Evolutionary conservation across 2,888 invertebrate species (phyloP), one percentile per base, ranked within the genome.

Genomic region (Leucoptera coffeella): DNA sequence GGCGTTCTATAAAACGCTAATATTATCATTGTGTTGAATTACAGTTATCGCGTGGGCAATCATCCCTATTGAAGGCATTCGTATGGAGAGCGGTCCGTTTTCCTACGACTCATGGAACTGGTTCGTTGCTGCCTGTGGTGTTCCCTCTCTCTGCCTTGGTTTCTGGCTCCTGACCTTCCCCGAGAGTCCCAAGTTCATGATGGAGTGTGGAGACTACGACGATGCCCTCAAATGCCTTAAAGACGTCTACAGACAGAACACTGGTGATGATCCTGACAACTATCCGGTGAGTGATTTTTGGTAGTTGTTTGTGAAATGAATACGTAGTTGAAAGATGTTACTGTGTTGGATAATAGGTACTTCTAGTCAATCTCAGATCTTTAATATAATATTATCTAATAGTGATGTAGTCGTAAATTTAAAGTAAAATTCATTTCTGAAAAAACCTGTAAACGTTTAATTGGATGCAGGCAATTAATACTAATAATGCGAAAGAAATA

Each of bases 151-250:
- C 12, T 35, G 79, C 36, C 73, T 83, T 19, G 82, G 69, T 29
- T 58, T 80, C 33, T 85, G 85, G 85, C 57, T 86, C 6, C 73
- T 82, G 38, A 67, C 76, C 30, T 85, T 86, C 56, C 86, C 86
- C 1, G 87, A 87, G 56, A 86, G 85, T 46, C 87, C 87, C 2
- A 87, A 87, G 52, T 87, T 86, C 53, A 73, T 87, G 42, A 73
- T 87, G 50, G 85, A 85, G 51, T 81, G 82, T 42, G 86, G 85
- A 1, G 85, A 85, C 48, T 77, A 83, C 13, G 85, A 85, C 24
- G 82, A 80, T 21, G 85, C 87, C 1, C 62, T 87, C 4, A 67
- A 74, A 22, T 76, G 81, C 14, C 74, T 88, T 22, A 76, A 77
- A 40, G 61, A 74, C 38, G 80, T 87, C 47, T 86, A 82, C 52